These are phyloP conservation scores for Bufo gargarizans DNA, from an alignment of 2,113 vertebrate genomes.

Conservation along the genomic window DNA sequence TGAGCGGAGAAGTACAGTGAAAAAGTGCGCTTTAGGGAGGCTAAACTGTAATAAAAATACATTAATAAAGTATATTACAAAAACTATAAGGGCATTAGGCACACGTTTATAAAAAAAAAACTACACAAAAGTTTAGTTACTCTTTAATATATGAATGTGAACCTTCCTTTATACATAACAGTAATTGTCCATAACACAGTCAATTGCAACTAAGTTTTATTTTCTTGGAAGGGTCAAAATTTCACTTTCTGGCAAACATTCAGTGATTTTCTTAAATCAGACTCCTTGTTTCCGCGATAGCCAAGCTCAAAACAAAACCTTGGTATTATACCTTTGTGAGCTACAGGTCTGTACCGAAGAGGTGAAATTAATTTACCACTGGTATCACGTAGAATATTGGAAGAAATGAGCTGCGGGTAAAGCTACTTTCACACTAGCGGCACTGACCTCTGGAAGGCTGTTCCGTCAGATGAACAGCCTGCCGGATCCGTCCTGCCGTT, in stretches of 20 bases:
- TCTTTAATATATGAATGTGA: too few species aligned
- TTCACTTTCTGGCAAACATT: background rate
- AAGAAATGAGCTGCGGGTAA: background rate
- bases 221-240: background rate
- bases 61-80: too few species aligned
- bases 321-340: background rate
- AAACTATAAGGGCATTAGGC: too few species aligned
- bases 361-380: background rate
- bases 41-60: too few species aligned
- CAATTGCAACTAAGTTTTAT: background rate
- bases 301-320: background rate
- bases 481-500: too few species aligned
- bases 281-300: background rate
- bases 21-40: too few species aligned
- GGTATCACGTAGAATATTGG: background rate
- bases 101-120: too few species aligned
- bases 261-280: background rate
- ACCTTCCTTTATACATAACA: background rate
- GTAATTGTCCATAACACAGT: background rate
- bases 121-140: too few species aligned
- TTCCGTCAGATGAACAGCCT: too few species aligned
- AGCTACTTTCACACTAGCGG: too few species aligned
- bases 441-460: too few species aligned
- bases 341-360: background rate
- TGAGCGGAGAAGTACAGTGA: too few species aligned